Evolutionary conservation across 1,140 invertebrate genomes (phyloP).

Genomic region (Tetraneura akinire): DNA sequence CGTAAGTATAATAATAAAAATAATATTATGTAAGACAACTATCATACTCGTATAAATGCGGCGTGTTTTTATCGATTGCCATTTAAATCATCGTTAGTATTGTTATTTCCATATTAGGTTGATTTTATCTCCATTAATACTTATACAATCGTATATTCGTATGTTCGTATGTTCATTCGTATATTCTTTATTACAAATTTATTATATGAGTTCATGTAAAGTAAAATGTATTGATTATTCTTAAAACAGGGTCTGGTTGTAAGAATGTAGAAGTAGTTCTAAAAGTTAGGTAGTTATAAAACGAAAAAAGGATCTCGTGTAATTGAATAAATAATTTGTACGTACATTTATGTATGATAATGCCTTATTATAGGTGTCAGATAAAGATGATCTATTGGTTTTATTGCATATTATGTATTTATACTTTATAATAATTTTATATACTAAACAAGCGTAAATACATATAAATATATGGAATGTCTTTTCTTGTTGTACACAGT

Average conservation of each 20-base stretch:
- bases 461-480: too few relatives aligned
- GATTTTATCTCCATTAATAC: neutral
- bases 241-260: neutral
- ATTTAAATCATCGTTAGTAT: constrained; percentile 20
- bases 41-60: neutral
- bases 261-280: neutral
- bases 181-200: too few relatives aligned
- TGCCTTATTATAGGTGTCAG: neutral
- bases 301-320: neutral
- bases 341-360: neutral
- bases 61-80: neutral
- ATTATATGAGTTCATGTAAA: neutral
- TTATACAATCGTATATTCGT: too few relatives aligned
- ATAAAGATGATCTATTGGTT: constrained; percentile 7
- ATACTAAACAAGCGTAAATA: too few relatives aligned
- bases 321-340: neutral
- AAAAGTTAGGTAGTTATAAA: constrained; percentile 6
- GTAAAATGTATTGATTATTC: neutral
- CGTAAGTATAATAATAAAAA: neutral
- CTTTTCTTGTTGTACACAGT: too few relatives aligned
- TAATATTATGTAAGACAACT: neutral
- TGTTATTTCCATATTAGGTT: constrained; percentile 1
- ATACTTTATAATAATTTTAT: neutral
- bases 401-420: neutral
- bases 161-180: too few relatives aligned